Percentiles rank a stretch among this genome's conserved stretches.
phyloP scores from a whole-genome alignment of 2,888 invertebrate species.

The Monopis laevigella region DNA sequence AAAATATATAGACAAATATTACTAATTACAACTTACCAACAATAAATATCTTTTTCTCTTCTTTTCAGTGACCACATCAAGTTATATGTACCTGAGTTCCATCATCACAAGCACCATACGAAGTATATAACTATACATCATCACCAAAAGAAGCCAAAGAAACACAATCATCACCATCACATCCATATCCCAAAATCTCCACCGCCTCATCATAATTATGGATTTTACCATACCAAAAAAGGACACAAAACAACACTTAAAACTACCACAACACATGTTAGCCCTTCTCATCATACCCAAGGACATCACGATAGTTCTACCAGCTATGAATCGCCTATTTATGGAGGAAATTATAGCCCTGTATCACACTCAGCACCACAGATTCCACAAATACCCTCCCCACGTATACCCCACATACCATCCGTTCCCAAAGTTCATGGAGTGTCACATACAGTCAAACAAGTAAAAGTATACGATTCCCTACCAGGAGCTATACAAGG shows the following conservation, averaged over 20 bases:
- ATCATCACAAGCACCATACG: slow-evolving; percentile 69
- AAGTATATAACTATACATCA: slow-evolving; percentile 69
- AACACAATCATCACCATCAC: slow-evolving; percentile 51
- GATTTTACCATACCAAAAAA: slow-evolving; percentile 21
- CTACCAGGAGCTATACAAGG: slow-evolving; percentile 37
- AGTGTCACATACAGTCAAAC: slow-evolving; percentile 46
- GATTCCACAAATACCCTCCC: slow-evolving; percentile 12
- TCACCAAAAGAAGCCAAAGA: slow-evolving; percentile 56
- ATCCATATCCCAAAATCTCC: slow-evolving; percentile 27
- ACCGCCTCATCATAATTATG: slow-evolving; percentile 18
- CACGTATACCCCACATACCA: slow-evolving; percentile 24
- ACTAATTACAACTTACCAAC: background rate
- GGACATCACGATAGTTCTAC: slow-evolving; percentile 21
- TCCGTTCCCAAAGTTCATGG: slow-evolving; percentile 32
- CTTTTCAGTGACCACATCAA: slow-evolving; percentile 64
- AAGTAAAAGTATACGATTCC: slow-evolving; percentile 52
- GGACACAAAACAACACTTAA: slow-evolving; percentile 11
- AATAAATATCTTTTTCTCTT: slow-evolving; percentile 24
- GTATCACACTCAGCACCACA: slow-evolving; percentile 21
- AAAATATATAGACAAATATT: background rate
- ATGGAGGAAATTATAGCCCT: slow-evolving; percentile 36
- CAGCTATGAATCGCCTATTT: slow-evolving; percentile 31
- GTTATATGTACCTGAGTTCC: slow-evolving; percentile 67
- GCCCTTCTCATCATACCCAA: slow-evolving; percentile 29
- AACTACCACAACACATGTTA: slow-evolving; percentile 14